Conservation (phyloP, 2,797 vertebrate species). For the Pristis pectinata region DNA sequence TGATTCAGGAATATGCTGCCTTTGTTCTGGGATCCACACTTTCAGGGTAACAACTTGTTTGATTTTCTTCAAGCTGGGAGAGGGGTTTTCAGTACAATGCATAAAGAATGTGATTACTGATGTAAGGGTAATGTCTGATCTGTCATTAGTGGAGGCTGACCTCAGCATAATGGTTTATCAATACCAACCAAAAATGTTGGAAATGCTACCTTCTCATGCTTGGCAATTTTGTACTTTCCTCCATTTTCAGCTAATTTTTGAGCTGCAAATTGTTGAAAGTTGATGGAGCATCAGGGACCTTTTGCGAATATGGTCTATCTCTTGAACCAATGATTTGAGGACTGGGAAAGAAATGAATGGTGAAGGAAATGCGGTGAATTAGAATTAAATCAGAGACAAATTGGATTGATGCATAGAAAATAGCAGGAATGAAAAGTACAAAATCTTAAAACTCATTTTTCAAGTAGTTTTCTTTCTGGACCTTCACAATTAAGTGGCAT, state of each 20-base stretch:
- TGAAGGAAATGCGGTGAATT: background rate
- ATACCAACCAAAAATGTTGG: background rate
- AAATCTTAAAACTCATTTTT: background rate
- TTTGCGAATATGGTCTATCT: background rate
- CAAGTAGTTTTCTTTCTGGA: background rate
- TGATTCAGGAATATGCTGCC: conserved; percentile 72
- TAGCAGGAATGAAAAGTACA: no score
- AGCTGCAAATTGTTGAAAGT: background rate
- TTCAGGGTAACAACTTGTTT: conserved; percentile 65
- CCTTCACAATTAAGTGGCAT: background rate
- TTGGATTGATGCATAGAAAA: background rate
- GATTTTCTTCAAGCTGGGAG: background rate
- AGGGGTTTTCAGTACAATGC: background rate
- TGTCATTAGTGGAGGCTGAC: background rate
- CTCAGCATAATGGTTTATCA: background rate
- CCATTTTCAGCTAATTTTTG: background rate
- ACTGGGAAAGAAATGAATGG: background rate
- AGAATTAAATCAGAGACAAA: background rate
- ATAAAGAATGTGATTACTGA: background rate
- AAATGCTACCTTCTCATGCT: background rate
- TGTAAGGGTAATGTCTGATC: background rate
- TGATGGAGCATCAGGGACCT: background rate
- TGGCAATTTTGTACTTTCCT: no score
- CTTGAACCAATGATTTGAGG: background rate
- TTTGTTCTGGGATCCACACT: conserved; percentile 84